Evolutionary conservation across 1,140 invertebrate species (phyloP), one percentile per base, ranked within the genome.

Genomic region (Ruditapes philippinarum): DNA sequence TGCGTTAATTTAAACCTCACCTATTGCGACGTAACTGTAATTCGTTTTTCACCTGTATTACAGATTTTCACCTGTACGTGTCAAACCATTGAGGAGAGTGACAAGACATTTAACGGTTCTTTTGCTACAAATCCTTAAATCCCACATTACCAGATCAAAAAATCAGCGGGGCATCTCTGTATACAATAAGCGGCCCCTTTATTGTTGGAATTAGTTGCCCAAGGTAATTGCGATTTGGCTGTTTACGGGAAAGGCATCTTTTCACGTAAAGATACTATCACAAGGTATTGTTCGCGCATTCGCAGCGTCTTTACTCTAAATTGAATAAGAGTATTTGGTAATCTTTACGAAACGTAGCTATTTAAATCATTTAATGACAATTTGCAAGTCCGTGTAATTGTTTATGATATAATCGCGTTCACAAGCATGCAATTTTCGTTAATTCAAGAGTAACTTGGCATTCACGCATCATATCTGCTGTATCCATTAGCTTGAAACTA

Each of bases 91-190:
- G 70, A 74, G 25, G 40, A 70, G 40, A 17, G 70, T 40, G 70
- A 28, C 70, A 74, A 40, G 40, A 42, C 17, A 74, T 74, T 74
- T 74, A 74, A 74, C 70, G 70, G 70, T 74, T 74, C 70, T 74
- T 74, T 74, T 65, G 19, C 17, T 11, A 49, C 40, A 74, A 74
- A 45, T 45, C 70, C 25, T 74, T 74, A 74, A 74, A 45, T 74
- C 70, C 40, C 40, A 28, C 40, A 74, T 74, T 40, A 74, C 38
- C 40, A 25, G 40, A 74, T 74, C 38, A 49, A 49, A 25, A 45
- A 74, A 40, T 74, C 70, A 49, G 36, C 40, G 70, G 70, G 40
- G n/a, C 22, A 25, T 28, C 25, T 42, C n/a, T 49, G 17, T 1
- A 22, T 45, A 49, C 70, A 45, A 74, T 74, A 49, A 45, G 25